phyloP scores from a whole-genome alignment of 2,113 vertebrate genomes.

The Polypterus bichir region DNA sequence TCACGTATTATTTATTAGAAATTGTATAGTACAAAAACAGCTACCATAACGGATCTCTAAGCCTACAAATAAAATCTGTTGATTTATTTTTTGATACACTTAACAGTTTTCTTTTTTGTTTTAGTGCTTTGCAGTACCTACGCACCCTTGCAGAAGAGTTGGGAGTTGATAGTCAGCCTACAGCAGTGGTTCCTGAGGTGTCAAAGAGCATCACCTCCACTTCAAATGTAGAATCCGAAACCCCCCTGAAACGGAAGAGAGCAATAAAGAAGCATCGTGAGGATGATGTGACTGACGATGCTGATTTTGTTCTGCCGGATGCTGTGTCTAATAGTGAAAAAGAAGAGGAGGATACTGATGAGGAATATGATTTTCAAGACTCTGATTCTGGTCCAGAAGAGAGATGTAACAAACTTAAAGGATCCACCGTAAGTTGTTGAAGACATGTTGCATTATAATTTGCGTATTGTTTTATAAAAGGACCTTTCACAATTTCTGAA shows the following conservation, averaged over 20 bases:
- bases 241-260: constrained; percentile 18
- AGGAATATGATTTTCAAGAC: constrained; percentile 33
- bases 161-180: constrained; percentile 23
- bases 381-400: constrained; percentile 32
- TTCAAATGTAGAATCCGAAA: background rate
- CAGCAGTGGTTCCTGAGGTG: background rate
- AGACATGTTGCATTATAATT: constrained; percentile 2
- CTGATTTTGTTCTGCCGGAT: constrained; percentile 63
- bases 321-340: constrained; percentile 24
- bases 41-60: too few species aligned
- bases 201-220: constrained; percentile 11
- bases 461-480: background rate
- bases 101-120: constrained; percentile 1
- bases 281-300: constrained; percentile 35
- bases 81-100: too few species aligned
- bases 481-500: background rate
- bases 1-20: too few species aligned
- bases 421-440: background rate
- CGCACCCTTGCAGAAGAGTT: constrained; percentile 68
- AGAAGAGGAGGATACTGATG: constrained; percentile 40
- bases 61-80: too few species aligned
- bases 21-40: too few species aligned
- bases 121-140: constrained; percentile 80
- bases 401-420: background rate
- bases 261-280: constrained; percentile 35